A percentile compares a stretch with the other conserved stretches of the same genome.
Evolutionary conservation across 1,140 invertebrate genomes (phyloP).

Genomic region (Stratiolaelaps scimitus): DNA sequence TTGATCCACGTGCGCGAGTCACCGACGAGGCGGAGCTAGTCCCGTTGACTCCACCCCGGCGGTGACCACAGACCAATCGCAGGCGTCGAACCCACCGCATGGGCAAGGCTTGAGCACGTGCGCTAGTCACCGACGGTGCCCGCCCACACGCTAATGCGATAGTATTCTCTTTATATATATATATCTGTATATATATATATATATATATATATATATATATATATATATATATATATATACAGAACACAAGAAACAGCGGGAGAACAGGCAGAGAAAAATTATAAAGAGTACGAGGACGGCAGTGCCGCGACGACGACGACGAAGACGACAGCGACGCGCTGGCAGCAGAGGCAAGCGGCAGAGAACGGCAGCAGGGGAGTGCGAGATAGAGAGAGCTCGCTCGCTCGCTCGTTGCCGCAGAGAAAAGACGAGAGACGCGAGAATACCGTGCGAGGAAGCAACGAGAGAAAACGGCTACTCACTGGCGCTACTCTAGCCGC

Average conservation of each 20-base stretch:
- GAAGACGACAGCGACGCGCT: slow-evolving; percentile 2
- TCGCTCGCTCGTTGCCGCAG: background rate
- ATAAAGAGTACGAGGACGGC: background rate
- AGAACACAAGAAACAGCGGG: slow-evolving; percentile 27
- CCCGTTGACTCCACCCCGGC: background rate
- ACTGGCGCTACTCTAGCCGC: no score
- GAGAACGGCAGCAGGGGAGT: no score
- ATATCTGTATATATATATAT: no score
- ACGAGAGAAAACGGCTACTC: slow-evolving; percentile 5
- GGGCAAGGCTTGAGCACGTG: background rate
- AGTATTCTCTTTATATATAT: slow-evolving; percentile 29
- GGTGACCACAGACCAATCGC: slow-evolving; percentile 6
- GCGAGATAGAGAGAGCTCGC: background rate
- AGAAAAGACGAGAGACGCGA: slow-evolving; percentile 1
- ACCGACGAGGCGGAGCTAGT: background rate
- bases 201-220: no score
- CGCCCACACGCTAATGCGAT: slow-evolving; percentile 28
- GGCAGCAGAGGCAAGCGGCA: background rate
- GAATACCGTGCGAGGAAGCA: slow-evolving; percentile 9
- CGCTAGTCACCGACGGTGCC: background rate
- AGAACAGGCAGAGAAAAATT: background rate
- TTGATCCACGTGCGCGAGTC: slow-evolving; percentile 12
- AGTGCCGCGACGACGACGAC: slow-evolving; percentile 19
- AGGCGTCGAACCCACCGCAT: slow-evolving; percentile 14
- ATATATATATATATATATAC: no score